Base-by-base conservation (phyloP, 2,888 invertebrate genomes). In the Tryphoninae sp. region DNA sequence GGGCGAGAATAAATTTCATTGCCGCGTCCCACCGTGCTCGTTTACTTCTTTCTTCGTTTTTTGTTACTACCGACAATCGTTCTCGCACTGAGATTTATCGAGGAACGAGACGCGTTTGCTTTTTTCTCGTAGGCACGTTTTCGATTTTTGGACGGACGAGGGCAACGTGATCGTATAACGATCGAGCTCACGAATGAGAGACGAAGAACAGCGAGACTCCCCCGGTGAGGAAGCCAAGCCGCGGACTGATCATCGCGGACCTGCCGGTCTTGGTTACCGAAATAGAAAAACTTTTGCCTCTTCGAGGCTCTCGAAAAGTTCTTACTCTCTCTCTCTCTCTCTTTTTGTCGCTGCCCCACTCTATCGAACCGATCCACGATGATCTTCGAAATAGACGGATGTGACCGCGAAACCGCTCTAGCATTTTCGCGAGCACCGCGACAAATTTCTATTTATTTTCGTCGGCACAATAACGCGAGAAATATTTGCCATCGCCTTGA, bases 211-310 rank as follows among this genome's bases (percentile, higher is more conserved):
- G 40, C 58, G 58, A 73, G 55, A 53, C 84, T 84, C 86, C 88
- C 88, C 86, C 86, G 87, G 85, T 86, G 86, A 86, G 86, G 88
- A 89, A 87, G 88, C 86, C 87, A 87, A 87, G 84, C 86, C 86
- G 87, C 87, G 86, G 88, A 91, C 91, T 91, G 90, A 90, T 84
- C 88, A 87, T 86, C 86, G 87, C 88, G 87, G 89, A 86, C 87
- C 87, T 85, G 85, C 85, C 80, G 84, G 88, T 84, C 84, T 80
- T 81, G 83, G 67, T 75, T 72, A 91, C 91, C 86, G 86, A 91
- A 91, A 91, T 91, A 91, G 90, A 90, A 89, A 84, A 84, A 86
- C 86, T 23, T 75, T 81, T 67, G 64, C 68, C 51, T 64, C 61
- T 68, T 73, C 64, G 73, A 68, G 67, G 74, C 78, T 75, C 64